Evolutionary conservation across 2,797 vertebrate genomes (phyloP).

Genomic region (Sebastolobus altivelis): DNA sequence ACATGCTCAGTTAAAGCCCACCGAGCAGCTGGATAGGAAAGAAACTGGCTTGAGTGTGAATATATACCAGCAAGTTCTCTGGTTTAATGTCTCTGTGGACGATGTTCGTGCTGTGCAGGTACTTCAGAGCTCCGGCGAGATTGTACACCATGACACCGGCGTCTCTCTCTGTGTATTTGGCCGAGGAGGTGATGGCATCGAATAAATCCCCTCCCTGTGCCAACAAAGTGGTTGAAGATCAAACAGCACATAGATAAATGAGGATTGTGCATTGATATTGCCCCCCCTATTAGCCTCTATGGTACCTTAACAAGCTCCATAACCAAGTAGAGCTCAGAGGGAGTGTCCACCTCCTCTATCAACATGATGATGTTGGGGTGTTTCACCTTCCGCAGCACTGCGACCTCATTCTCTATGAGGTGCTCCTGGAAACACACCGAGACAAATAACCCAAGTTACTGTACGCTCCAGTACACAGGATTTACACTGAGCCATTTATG

Average conservation of each 20-base stretch:
- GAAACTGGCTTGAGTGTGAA: background rate
- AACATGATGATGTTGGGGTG: constrained; percentile 99
- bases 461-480: background rate
- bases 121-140: constrained; percentile 92
- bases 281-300: background rate
- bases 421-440: constrained; percentile 88
- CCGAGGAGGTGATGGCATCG: constrained; percentile 96
- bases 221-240: background rate
- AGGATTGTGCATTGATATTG: background rate
- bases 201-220: constrained; percentile 96
- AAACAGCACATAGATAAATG: background rate
- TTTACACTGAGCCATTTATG: constrained; percentile 11
- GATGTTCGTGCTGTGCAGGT: constrained; percentile 93
- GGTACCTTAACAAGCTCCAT: constrained; percentile 97
- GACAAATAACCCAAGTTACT: background rate
- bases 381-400: constrained; percentile 93
- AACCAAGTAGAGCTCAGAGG: constrained; percentile 93
- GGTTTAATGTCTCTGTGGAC: constrained; percentile 99
- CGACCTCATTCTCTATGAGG: constrained; percentile 97
- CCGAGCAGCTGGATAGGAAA: background rate
- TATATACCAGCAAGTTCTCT: constrained; percentile 93
- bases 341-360: constrained; percentile 95
- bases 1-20: background rate
- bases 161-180: constrained; percentile 96
- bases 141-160: constrained; percentile 96